These are phyloP conservation scores for Scolanthus callimorphus DNA, from an alignment of 92 coral and sea anemone species.

Conservation along the genomic window DNA sequence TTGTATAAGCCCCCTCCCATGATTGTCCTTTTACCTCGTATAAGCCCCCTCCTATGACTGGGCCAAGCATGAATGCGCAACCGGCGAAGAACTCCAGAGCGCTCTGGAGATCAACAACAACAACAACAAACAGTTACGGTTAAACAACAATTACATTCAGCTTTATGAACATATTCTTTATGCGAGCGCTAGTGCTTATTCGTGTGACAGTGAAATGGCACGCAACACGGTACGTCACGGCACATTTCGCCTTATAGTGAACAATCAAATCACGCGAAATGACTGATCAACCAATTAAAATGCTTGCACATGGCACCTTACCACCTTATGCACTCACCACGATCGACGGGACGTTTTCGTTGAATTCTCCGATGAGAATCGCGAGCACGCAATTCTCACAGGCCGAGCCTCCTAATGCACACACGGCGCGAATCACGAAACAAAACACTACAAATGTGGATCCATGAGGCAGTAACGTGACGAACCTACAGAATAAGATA, in stretches of 20 bases:
- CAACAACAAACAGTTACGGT: not conserved
- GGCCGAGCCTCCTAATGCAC: conserved; percentile 30
- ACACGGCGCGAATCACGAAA: conserved; percentile 9
- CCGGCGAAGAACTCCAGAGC: conserved; percentile 86
- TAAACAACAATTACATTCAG: no score
- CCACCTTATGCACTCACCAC: conserved; percentile 23
- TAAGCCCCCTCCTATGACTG: conserved; percentile 79
- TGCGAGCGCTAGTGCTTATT: no score
- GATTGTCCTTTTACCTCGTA: conserved; percentile 82
- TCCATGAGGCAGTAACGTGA: not conserved
- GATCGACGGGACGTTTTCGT: conserved; percentile 7
- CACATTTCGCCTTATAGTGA: no score
- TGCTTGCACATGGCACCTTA: no score
- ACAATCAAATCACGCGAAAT: no score
- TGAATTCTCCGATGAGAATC: conserved; percentile 15
- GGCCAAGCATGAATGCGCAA: conserved; percentile 74
- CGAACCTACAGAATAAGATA: conserved; percentile 1
- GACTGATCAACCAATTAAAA: no score
- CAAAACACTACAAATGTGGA: conserved; percentile 14
- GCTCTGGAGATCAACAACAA: conserved; percentile 39
- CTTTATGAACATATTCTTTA: no score
- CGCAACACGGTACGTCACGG: no score
- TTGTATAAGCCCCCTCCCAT: no score
- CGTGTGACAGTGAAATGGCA: no score
- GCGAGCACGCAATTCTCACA: conserved; percentile 25